Evolutionary conservation across 1,140 invertebrate genomes (phyloP).

Genomic region (Meloidogyne floridensis): DNA sequence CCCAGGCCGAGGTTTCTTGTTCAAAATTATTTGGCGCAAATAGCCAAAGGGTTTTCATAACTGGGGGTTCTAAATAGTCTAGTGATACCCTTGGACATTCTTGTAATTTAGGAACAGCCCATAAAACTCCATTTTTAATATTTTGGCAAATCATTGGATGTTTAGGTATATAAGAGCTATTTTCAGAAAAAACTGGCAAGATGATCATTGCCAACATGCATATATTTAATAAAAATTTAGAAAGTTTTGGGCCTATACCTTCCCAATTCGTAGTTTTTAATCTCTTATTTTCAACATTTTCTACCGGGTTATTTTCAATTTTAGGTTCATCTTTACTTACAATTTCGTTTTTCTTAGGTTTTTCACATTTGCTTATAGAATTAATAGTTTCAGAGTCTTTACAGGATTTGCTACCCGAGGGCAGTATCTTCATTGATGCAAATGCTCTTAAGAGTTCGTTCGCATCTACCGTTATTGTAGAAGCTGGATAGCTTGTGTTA

Average conservation of each 20-base stretch:
- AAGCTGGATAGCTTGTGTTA: not conserved
- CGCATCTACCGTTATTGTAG: not conserved
- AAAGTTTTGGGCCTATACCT: too few relatives aligned
- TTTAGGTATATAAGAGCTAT: not conserved
- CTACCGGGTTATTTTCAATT: not conserved
- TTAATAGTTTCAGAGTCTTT: constrained; percentile 8
- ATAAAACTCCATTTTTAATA: not conserved
- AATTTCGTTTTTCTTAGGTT: not conserved
- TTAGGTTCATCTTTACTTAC: not conserved
- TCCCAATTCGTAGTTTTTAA: too few relatives aligned
- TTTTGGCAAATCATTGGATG: constrained; percentile 13
- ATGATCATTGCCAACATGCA: not conserved
- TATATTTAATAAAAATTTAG: not conserved
- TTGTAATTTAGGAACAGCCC: not conserved
- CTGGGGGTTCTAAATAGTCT: not conserved
- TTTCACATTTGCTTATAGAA: not conserved
- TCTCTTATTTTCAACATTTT: too few relatives aligned
- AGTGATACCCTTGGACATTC: not conserved
- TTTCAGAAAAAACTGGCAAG: not conserved
- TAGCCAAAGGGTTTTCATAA: not conserved
- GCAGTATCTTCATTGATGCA: not conserved
- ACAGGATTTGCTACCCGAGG: not conserved
- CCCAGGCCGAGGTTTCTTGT: not conserved
- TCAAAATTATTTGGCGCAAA: constrained; percentile 9
- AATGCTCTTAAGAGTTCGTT: not conserved